Evolutionary conservation across 37 sponge, comb jelly and placozoan species (phyloP).

Genomic region (Crambe crambe): DNA sequence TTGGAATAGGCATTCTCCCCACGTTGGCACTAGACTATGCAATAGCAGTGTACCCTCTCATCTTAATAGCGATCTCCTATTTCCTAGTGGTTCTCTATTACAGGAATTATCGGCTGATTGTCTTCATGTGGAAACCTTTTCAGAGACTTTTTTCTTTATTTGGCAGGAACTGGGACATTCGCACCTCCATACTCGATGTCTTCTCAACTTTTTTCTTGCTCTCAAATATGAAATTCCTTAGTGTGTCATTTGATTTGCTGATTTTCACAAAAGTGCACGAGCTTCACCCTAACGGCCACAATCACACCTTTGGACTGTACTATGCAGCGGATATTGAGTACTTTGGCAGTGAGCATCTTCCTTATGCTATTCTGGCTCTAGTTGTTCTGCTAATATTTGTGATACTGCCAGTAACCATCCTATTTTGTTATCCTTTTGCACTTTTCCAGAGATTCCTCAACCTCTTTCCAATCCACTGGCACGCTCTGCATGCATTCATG

Average conservation of each 20-base stretch:
- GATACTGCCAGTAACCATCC: background rate
- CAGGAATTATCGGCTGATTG: too few species aligned
- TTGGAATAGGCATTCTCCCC: too few species aligned
- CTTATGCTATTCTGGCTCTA: background rate
- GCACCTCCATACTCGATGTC: too few species aligned
- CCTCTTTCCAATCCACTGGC: background rate
- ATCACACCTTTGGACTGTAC: background rate
- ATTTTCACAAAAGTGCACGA: conserved; percentile 8
- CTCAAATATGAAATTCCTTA: too few species aligned
- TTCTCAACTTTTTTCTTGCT: too few species aligned
- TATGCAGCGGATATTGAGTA: background rate
- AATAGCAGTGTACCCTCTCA: too few species aligned
- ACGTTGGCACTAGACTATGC: too few species aligned
- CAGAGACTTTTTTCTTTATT: too few species aligned
- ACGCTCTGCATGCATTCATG: background rate
- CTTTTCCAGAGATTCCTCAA: background rate
- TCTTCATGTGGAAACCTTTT: too few species aligned
- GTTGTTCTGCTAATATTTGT: background rate
- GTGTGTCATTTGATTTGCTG: conserved; percentile 53
- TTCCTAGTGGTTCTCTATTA: too few species aligned
- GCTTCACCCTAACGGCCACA: background rate
- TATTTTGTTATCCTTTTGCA: background rate
- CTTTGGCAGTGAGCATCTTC: background rate
- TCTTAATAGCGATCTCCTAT: too few species aligned
- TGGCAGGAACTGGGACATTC: too few species aligned